phyloP scores from a whole-genome alignment of 1,140 invertebrate genomes.

The Panulirus ornatus region DNA sequence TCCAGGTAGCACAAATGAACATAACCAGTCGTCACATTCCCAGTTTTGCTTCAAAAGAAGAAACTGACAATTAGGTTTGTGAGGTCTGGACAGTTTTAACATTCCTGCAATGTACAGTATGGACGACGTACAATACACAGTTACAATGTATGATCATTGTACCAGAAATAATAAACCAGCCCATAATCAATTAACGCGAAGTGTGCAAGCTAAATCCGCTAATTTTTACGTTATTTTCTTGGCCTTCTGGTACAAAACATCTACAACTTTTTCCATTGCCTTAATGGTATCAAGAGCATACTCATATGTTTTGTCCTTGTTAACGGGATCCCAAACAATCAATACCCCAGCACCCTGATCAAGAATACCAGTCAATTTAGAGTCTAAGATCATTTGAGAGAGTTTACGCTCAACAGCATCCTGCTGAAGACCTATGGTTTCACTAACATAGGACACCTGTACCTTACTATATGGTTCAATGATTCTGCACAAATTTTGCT shows the following conservation, averaged over 20 bases:
- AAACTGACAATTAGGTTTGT: neutral
- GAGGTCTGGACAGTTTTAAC: constrained; percentile 32
- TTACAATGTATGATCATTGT: constrained; percentile 15
- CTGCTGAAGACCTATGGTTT: constrained; percentile 92
- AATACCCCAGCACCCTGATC: constrained; percentile 98
- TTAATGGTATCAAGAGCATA: constrained; percentile 97
- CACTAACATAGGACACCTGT: constrained; percentile 90
- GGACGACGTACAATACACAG: constrained; percentile 35
- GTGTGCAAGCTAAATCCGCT: constrained; percentile 57
- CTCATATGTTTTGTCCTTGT: constrained; percentile 98
- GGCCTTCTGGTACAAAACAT: constrained; percentile 98
- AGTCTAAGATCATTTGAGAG: constrained; percentile 99
- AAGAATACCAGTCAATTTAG: constrained; percentile 96
- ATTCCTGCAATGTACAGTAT: constrained; percentile 49
- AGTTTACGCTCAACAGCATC: constrained; percentile 98
- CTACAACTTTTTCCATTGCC: constrained; percentile 99
- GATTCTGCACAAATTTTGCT: constrained; percentile 98
- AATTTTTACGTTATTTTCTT: constrained; percentile 94
- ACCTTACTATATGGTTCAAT: constrained; percentile 99
- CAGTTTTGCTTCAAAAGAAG: neutral
- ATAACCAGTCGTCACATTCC: neutral
- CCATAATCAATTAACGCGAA: constrained; percentile 34
- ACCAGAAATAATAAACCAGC: constrained; percentile 25
- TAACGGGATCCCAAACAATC: constrained; percentile 97
- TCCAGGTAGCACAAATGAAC: constrained; percentile 2